Evolutionary conservation across 2,797 vertebrate genomes (phyloP).

Genomic region (Morelia viridis): DNA sequence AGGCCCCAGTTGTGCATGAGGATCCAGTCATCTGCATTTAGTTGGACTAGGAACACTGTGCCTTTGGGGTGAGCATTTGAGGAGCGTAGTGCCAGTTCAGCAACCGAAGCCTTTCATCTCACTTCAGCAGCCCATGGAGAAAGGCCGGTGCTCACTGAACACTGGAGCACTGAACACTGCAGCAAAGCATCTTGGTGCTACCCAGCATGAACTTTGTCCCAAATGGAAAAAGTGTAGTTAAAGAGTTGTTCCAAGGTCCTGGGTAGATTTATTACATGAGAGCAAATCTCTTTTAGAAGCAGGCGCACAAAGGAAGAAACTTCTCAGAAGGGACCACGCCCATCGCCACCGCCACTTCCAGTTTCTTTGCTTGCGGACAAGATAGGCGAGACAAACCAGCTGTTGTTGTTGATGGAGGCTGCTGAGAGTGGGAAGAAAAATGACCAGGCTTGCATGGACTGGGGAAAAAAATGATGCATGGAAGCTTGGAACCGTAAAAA

Average conservation of each 20-base stretch:
- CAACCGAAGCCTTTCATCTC: neutral
- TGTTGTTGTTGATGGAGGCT: neutral
- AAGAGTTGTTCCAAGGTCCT: slow-evolving; percentile 8
- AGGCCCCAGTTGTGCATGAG: neutral
- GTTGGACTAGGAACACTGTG: too few relatives aligned
- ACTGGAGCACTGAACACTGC: too few relatives aligned
- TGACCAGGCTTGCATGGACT: neutral
- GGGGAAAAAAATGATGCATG: neutral
- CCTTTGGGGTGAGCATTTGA: neutral
- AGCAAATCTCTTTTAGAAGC: neutral
- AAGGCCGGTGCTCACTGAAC: neutral
- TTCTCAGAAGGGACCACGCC: neutral
- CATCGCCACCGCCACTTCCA: neutral
- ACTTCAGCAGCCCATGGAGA: neutral
- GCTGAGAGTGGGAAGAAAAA: slow-evolving; percentile 18
- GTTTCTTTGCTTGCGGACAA: neutral
- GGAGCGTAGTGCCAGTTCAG: neutral
- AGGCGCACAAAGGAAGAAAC: neutral
- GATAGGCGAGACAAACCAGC: neutral
- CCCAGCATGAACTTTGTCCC: fast-evolving
- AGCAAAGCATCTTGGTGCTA: fast-evolving
- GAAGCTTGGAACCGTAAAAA: neutral
- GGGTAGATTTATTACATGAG: slow-evolving; percentile 12
- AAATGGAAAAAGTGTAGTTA: slow-evolving; percentile 41
- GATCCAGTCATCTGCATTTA: too few relatives aligned